Evolutionary conservation across 2,888 invertebrate species (phyloP).

Genomic region (Acronicta alni): DNA sequence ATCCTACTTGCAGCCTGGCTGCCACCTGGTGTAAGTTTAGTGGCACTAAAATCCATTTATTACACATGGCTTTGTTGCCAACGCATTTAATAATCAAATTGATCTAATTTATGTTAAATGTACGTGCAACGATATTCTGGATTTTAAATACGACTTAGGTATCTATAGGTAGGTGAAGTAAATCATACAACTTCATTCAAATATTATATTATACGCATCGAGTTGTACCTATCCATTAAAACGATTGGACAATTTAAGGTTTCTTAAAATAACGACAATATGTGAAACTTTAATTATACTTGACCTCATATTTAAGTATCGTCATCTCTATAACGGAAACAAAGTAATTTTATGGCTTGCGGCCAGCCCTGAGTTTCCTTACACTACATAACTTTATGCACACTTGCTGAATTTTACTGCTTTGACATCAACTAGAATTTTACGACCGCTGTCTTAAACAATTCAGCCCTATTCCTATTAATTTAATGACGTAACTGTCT

Average conservation of each 20-base stretch:
- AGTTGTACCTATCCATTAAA: no score
- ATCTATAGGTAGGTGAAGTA: no score
- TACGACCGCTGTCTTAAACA: conserved; percentile 10
- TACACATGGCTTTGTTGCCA: conserved; percentile 16
- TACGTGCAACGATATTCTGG: not conserved
- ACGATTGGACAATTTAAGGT: no score
- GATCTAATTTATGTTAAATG: conserved; percentile 1
- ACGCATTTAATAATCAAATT: not conserved
- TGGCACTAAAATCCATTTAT: conserved; percentile 29
- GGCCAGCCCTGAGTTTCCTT: not conserved
- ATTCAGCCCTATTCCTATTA: conserved; percentile 51
- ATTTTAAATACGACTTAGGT: not conserved
- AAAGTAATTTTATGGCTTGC: not conserved
- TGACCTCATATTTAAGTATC: not conserved
- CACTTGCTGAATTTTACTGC: conserved; percentile 19
- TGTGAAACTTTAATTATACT: not conserved
- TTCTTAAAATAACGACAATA: no score
- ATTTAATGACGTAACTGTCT: conserved; percentile 62
- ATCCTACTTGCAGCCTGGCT: conserved; percentile 15
- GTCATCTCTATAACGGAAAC: not conserved
- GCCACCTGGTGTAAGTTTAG: conserved; percentile 27
- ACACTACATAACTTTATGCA: conserved; percentile 4
- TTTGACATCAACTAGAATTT: conserved; percentile 8
- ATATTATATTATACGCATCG: no score
- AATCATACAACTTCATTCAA: no score